Conservation (phyloP, 37 sponge, comb jelly and placozoan species). For the Beroe forskalii region DNA sequence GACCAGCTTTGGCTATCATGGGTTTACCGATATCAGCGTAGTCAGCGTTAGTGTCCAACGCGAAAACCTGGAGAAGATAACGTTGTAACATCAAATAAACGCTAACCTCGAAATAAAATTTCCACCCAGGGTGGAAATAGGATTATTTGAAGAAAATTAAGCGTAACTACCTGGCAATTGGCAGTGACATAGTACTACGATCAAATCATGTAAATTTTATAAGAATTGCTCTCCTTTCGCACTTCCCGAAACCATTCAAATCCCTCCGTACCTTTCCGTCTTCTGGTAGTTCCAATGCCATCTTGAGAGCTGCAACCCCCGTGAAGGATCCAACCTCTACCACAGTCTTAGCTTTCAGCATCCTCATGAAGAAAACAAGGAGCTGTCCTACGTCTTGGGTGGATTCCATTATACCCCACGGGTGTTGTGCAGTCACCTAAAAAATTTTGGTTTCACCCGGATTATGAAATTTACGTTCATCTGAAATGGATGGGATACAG, state of each 20-base stretch:
- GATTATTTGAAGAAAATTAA: too few species aligned
- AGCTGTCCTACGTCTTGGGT: conserved; percentile 57
- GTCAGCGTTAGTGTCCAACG: not conserved
- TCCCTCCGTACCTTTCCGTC: conserved; percentile 28
- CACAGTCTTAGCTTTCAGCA: conserved; percentile 30
- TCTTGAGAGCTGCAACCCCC: conserved; percentile 43
- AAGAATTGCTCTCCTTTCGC: too few species aligned
- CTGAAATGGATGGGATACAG: too few species aligned
- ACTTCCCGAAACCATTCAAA: not conserved
- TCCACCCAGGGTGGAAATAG: too few species aligned
- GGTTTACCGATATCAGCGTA: conserved; percentile 30
- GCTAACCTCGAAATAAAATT: too few species aligned
- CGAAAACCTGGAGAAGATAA: conserved; percentile 10
- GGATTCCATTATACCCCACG: conserved; percentile 30
- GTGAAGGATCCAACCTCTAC: conserved; percentile 46
- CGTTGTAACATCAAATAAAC: too few species aligned
- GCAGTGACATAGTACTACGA: too few species aligned
- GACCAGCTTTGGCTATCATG: not conserved
- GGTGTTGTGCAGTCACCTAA: conserved; percentile 5
- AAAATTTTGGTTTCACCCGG: too few species aligned
- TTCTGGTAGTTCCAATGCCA: conserved; percentile 25
- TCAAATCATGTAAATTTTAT: too few species aligned
- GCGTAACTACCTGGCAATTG: too few species aligned
- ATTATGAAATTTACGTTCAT: too few species aligned
- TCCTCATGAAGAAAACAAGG: conserved; percentile 25